Evolutionary conservation across 2,113 vertebrate species (phyloP), one percentile per base, ranked within the genome.

Genomic region (Corythaeola cristata): DNA sequence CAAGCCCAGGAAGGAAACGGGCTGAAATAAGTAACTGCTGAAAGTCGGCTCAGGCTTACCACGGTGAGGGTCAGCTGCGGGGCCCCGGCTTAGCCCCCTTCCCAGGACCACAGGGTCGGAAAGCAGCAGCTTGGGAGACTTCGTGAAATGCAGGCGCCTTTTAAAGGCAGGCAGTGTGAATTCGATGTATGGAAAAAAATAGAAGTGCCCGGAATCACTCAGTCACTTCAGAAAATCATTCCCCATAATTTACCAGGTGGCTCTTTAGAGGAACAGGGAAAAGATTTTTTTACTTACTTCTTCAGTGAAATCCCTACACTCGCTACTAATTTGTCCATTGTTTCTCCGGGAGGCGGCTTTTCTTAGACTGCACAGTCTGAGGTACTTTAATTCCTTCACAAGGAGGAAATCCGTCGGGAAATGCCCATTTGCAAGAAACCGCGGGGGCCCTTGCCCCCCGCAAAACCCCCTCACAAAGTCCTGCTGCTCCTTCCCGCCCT

Each of bases 31-130:
- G 87, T 35, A 73, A 41, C 44, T 75, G 6, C 59, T 72, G 79
- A 50, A 88, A 60, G 71, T 33, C 78, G 79, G 44, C 8, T 8
- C 16, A 59, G 58, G 55, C 75, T 94, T 24, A 18, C 53, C 12
- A 8, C 45, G 64, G 58, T 0, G 27, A 13, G 2, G 20, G 47
- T 11, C 0, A 12, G 35, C 80, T 59, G 73, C 0, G 17, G 53
- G 30, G 66, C 73, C 64, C 7, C 0, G 35, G 49, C 69, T 47
- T 19, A 86, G 59, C 59, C 27, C 39, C 69, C 28, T 52, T 27
- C 47, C 10, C 33, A 21, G 84, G 30, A 50, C 20, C 58, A 19
- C 9, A 17, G 55, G 15, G 28, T 23, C 32, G 12, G 49, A 68
- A 33, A 35, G 33, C 47, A 15, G 59, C 49, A 18, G 23, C 15